Conservation (phyloP, 2,113 vertebrate genomes). For the Heloderma charlesbogerti region DNA sequence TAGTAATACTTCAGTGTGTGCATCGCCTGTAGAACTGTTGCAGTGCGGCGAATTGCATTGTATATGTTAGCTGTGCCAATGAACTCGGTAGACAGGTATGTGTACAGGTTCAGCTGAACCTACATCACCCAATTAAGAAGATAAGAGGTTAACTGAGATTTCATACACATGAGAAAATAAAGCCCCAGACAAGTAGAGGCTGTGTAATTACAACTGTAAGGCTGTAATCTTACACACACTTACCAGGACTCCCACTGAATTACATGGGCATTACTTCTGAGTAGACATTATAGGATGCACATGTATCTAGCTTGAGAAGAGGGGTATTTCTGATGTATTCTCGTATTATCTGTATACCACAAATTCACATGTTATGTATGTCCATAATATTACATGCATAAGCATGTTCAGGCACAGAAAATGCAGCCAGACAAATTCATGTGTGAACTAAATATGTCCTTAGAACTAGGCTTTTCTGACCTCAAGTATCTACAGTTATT, state of each 20-base stretch:
- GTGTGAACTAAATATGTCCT: not conserved
- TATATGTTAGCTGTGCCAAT: slow-evolving; percentile 96
- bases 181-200: not conserved
- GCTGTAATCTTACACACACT: not conserved
- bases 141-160: not conserved
- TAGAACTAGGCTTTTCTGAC: not conserved
- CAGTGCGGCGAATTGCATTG: slow-evolving; percentile 92
- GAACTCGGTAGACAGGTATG: slow-evolving; percentile 96
- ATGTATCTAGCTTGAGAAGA: not conserved
- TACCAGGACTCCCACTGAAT: not conserved
- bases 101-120: slow-evolving; percentile 94
- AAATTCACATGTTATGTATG: not conserved
- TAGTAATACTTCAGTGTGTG: slow-evolving; percentile 97
- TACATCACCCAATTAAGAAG: slow-evolving; percentile 65
- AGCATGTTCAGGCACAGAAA: not conserved
- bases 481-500: not conserved
- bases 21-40: slow-evolving; percentile 95
- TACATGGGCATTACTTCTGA: not conserved
- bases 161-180: not conserved
- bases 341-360: not conserved
- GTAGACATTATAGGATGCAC: not conserved
- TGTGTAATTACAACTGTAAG: not conserved
- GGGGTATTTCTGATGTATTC: not conserved
- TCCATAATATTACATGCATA: not conserved
- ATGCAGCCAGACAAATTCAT: not conserved